phyloP scores from a whole-genome alignment of 2,113 vertebrate genomes.

The Calidris pugnax region DNA sequence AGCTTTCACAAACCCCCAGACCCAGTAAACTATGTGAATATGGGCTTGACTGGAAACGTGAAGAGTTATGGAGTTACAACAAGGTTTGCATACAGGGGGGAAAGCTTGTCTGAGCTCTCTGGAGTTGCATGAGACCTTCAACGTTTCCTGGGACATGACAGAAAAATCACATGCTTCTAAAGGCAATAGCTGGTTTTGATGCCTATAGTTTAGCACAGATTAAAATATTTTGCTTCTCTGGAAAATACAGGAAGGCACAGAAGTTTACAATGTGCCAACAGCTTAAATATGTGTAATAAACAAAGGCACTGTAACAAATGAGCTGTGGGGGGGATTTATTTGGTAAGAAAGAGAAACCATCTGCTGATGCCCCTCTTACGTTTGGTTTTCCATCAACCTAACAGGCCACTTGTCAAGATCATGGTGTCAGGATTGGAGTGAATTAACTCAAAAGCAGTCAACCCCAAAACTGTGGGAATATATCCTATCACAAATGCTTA shows the following conservation, averaged over 20 bases:
- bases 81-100: neutral
- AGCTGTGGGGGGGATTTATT: neutral
- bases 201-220: neutral
- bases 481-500: rapidly evolving
- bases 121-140: neutral
- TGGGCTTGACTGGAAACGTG: neutral
- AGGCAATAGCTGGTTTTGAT: neutral
- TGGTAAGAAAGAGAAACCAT: neutral
- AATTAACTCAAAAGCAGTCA: neutral
- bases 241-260: neutral
- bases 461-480: neutral
- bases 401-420: neutral
- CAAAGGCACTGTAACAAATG: neutral
- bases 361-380: neutral
- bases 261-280: neutral
- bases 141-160: rapidly evolving
- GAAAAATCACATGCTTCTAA: neutral
- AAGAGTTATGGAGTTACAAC: neutral
- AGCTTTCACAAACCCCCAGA: neutral
- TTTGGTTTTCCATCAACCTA: neutral
- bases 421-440: neutral
- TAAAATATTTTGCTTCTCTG: neutral
- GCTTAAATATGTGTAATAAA: neutral
- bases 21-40: neutral
- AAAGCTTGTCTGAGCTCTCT: neutral